Percentiles rank a stretch among this genome's conserved stretches.
phyloP scores from a whole-genome alignment of 2,113 vertebrate species.

The Mormyrus lacerda region DNA sequence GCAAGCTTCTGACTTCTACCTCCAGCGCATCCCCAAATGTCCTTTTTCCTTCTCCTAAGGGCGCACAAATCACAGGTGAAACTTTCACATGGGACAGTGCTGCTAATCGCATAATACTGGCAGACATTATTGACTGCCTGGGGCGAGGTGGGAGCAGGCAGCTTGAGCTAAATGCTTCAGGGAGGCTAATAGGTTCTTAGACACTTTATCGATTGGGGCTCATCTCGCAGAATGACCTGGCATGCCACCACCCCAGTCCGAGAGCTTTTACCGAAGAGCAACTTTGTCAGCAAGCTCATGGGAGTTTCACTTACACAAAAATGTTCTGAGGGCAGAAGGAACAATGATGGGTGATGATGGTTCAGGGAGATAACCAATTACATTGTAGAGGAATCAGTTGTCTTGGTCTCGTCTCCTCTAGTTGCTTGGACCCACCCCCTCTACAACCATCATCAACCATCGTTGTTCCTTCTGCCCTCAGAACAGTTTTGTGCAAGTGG shows the following conservation, averaged over 20 bases:
- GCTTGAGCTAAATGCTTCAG: conserved; percentile 53
- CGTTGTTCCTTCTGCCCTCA: too few relatives aligned
- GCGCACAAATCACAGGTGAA: not conserved
- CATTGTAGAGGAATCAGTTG: too few relatives aligned
- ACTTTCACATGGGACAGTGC: conserved; percentile 37
- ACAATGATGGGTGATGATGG: too few relatives aligned
- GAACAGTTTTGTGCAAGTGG: too few relatives aligned
- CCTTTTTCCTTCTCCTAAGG: not conserved
- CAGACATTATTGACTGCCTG: conserved; percentile 51
- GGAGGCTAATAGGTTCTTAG: conserved; percentile 52
- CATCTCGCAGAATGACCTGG: conserved; percentile 46
- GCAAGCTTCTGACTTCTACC: not conserved
- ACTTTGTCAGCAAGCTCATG: not conserved
- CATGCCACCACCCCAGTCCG: conserved; percentile 18
- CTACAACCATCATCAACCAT: too few relatives aligned
- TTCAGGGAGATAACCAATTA: too few relatives aligned
- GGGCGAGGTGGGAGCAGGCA: conserved; percentile 39
- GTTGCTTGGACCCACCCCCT: too few relatives aligned
- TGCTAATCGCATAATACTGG: conserved; percentile 55
- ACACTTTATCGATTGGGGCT: conserved; percentile 49
- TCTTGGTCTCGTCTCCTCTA: too few relatives aligned
- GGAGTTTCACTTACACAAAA: too few relatives aligned
- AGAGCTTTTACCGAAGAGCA: not conserved
- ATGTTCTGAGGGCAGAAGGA: too few relatives aligned
- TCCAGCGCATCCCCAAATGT: not conserved